Percentiles rank a stretch among this genome's conserved stretches.
These are phyloP conservation scores for Dolichopus griseipennis DNA, from an alignment of 2,888 invertebrate species.

Conservation along the genomic window DNA sequence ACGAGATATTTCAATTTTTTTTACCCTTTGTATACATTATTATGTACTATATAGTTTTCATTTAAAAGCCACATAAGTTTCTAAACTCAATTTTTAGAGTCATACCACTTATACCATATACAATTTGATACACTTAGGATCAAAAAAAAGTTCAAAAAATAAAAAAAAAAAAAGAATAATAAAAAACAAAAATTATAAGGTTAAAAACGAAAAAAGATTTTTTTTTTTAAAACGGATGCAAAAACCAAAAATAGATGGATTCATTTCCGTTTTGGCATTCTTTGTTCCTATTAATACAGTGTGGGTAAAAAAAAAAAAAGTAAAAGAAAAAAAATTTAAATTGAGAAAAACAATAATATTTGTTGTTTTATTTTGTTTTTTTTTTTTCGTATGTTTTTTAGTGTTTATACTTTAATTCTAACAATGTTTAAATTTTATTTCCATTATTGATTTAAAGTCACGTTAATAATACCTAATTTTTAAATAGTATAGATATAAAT, in stretches of 20 bases:
- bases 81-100: not conserved
- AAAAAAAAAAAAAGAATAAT: not conserved
- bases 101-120: not conserved
- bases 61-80: constrained; percentile 1
- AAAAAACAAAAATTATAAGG: not conserved
- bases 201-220: not conserved
- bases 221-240: not conserved
- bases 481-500: too few species aligned
- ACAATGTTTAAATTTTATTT: too few species aligned
- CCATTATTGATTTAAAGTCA: too few species aligned
- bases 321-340: not conserved
- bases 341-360: not conserved
- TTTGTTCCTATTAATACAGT: not conserved
- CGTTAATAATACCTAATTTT: too few species aligned
- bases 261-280: constrained; percentile 9
- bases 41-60: not conserved
- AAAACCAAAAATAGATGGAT: constrained; percentile 7
- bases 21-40: not conserved
- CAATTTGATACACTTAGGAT: not conserved
- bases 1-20: not conserved
- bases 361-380: not conserved
- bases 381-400: not conserved
- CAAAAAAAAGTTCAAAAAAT: not conserved
- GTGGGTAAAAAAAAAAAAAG: not conserved
- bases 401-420: too few species aligned